These are phyloP conservation scores for Drosophila nr. perissopoda DNA, from an alignment of 2,888 invertebrate genomes.

Conservation along the genomic window DNA sequence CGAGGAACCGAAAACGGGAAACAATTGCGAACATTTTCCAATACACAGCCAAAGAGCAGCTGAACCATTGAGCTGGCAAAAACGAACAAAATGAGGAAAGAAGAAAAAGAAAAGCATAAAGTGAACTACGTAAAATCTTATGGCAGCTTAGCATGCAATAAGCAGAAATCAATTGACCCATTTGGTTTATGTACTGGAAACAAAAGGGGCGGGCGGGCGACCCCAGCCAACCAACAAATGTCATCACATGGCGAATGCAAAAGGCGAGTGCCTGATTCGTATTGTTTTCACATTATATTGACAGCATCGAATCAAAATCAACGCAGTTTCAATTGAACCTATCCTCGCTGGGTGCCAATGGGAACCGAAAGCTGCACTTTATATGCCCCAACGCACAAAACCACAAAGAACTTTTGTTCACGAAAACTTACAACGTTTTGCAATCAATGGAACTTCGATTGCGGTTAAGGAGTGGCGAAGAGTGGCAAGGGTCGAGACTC, in stretches of 20 bases:
- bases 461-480: conserved; percentile 16
- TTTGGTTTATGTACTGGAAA: conserved; percentile 82
- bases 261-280: conserved; percentile 20
- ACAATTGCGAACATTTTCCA: conserved; percentile 68
- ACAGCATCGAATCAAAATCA: conserved; percentile 68
- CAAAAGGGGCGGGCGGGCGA: conserved; percentile 31
- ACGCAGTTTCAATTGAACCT: conserved; percentile 53
- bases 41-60: conserved; percentile 48
- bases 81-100: neutral
- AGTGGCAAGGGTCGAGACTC: conserved; percentile 29
- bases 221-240: conserved; percentile 19
- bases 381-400: conserved; percentile 62
- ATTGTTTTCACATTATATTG: conserved; percentile 68
- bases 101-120: conserved; percentile 11
- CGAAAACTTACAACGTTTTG: conserved; percentile 70
- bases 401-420: conserved; percentile 58
- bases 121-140: conserved; percentile 64
- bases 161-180: conserved; percentile 82
- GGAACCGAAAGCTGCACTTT: conserved; percentile 68
- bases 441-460: conserved; percentile 65
- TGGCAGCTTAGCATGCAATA: conserved; percentile 76
- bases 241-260: conserved; percentile 46
- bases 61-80: conserved; percentile 16
- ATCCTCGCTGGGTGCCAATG: conserved; percentile 28
- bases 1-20: conserved; percentile 37